phyloP scores from a whole-genome alignment of 2,113 vertebrate species.

The Corythaeola cristata region DNA sequence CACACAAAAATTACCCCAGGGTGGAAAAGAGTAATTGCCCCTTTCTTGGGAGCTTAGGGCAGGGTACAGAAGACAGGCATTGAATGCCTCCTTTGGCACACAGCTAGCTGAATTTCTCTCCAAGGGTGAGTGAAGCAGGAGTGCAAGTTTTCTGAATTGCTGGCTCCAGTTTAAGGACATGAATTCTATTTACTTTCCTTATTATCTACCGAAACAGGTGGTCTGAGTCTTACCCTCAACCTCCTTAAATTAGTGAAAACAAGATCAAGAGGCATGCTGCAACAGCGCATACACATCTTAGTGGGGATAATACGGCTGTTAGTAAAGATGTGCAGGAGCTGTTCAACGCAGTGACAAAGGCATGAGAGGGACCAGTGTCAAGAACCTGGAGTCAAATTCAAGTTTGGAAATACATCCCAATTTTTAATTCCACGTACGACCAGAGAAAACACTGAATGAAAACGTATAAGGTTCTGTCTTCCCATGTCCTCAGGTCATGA shows the following conservation, averaged over 20 bases:
- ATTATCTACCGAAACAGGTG: not conserved
- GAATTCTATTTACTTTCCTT: not conserved
- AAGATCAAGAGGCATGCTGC: not conserved
- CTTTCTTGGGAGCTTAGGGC: not conserved
- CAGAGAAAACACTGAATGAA: not conserved
- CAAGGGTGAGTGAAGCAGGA: not conserved
- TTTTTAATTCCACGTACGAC: not conserved
- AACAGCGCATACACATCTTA: not conserved
- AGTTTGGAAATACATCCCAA: not conserved
- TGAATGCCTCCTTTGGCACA: not conserved
- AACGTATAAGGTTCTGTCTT: not conserved
- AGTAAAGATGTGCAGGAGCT: not conserved
- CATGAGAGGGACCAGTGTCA: not conserved
- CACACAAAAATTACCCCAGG: not conserved
- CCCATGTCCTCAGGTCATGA: not conserved
- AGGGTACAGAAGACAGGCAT: not conserved
- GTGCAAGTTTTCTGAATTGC: not conserved
- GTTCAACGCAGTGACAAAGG: not conserved
- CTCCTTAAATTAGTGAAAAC: not conserved
- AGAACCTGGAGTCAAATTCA: not conserved
- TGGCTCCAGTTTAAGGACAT: not conserved
- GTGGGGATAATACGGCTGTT: rapidly evolving
- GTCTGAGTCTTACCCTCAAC: not conserved
- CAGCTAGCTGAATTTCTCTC: not conserved
- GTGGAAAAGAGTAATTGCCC: not conserved